A percentile compares a stretch with the other conserved stretches of the same genome.
Conservation (phyloP, 2,113 vertebrate genomes). For the Galbula dea region DNA sequence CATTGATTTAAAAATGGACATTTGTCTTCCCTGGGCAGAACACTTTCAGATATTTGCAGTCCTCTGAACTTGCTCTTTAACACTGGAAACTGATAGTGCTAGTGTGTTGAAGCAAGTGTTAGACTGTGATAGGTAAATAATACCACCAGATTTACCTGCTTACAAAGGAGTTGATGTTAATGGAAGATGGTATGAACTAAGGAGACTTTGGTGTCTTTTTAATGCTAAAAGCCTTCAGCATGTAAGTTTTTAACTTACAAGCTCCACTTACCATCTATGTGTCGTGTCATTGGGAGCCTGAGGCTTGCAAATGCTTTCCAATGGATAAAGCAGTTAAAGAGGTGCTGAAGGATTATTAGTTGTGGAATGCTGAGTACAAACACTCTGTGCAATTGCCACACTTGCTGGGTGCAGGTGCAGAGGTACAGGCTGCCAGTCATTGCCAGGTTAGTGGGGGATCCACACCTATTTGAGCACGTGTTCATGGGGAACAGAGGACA, state of each 20-base stretch:
- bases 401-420: not conserved
- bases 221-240: conserved; percentile 3
- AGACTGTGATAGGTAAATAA: conserved; percentile 7
- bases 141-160: conserved; percentile 13
- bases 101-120: not conserved
- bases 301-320: conserved; percentile 21
- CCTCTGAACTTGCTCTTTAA: not conserved
- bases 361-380: not conserved
- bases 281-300: not conserved
- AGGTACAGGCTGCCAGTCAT: not conserved
- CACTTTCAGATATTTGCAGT: not conserved
- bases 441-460: not conserved
- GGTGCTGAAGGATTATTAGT: not conserved
- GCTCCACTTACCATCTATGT: conserved; percentile 18
- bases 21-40: not conserved
- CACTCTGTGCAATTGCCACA: not conserved
- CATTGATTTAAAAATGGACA: not conserved
- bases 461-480: rapidly evolving
- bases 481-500: rapidly evolving
- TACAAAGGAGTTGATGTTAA: not conserved
- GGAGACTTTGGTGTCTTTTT: not conserved
- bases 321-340: conserved; percentile 27
- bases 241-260: conserved; percentile 21
- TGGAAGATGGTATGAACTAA: not conserved
- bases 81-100: not conserved